Conservation (phyloP, 2,888 invertebrate species). For the Ferrisia virgata region DNA sequence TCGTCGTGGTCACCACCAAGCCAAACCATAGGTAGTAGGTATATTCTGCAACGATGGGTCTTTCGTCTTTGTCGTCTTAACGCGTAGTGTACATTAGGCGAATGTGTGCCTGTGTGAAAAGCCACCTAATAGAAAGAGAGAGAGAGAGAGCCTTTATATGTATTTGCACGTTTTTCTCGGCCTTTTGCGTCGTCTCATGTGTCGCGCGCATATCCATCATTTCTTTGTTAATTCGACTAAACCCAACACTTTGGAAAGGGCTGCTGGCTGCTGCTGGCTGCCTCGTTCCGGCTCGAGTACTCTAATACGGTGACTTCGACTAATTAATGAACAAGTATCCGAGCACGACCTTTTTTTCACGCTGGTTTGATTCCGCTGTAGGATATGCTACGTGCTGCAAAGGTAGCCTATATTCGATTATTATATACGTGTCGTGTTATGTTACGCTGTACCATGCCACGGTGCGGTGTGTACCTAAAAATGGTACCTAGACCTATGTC, state of each 20-base stretch:
- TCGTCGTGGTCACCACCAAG: no score
- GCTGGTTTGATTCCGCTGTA: background rate
- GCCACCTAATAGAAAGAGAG: no score
- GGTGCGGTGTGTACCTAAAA: no score
- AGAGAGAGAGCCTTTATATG: background rate
- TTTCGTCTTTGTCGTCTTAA: background rate
- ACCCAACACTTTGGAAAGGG: background rate
- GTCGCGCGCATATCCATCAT: background rate
- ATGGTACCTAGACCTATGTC: no score
- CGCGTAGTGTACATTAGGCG: no score
- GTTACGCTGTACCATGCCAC: no score
- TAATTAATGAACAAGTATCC: background rate
- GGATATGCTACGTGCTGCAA: background rate
- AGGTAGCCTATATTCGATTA: background rate
- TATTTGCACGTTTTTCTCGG: background rate
- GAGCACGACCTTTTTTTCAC: background rate
- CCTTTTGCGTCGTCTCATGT: conserved; percentile 6
- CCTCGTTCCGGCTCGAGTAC: background rate
- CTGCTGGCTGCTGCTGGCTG: no score
- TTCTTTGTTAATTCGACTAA: conserved; percentile 2
- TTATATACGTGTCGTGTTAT: background rate
- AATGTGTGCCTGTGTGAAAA: no score
- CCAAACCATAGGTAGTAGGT: no score
- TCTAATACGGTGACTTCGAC: background rate
- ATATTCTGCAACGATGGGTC: background rate